Evolutionary conservation across 2,888 invertebrate genomes (phyloP).

Genomic region (Sminthurides aquaticus): DNA sequence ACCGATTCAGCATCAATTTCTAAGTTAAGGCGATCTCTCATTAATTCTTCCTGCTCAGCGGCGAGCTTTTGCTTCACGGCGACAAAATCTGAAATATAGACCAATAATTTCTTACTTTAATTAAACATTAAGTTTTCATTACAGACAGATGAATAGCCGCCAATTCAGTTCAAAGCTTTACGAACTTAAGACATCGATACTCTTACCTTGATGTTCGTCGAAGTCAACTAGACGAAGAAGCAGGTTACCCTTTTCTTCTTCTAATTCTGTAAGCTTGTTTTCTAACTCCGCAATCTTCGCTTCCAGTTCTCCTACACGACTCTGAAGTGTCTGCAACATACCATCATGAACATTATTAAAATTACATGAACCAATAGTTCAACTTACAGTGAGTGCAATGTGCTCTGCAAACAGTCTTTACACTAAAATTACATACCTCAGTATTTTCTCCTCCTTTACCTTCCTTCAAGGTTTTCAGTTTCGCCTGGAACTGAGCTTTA

Average conservation of each 20-base stretch:
- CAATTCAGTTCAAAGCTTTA: no score
- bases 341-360: neutral
- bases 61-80: constrained; percentile 8
- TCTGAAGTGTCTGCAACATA: neutral
- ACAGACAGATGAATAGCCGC: no score
- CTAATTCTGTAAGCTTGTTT: constrained; percentile 63
- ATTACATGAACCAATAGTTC: no score
- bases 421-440: neutral
- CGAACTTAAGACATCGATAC: no score
- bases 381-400: no score
- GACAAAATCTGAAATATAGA: neutral
- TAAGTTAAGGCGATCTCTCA: neutral
- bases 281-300: constrained; percentile 28
- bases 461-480: constrained; percentile 25
- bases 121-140: no score
- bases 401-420: no score
- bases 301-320: neutral
- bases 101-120: no score
- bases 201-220: constrained; percentile 61
- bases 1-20: neutral
- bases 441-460: constrained; percentile 49
- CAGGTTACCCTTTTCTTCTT: constrained; percentile 85
- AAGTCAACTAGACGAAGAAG: constrained; percentile 76
- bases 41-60: neutral
- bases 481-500: constrained; percentile 54